Base-by-base conservation (phyloP, 2,888 invertebrate genomes). In the Drosophila histrio region DNA sequence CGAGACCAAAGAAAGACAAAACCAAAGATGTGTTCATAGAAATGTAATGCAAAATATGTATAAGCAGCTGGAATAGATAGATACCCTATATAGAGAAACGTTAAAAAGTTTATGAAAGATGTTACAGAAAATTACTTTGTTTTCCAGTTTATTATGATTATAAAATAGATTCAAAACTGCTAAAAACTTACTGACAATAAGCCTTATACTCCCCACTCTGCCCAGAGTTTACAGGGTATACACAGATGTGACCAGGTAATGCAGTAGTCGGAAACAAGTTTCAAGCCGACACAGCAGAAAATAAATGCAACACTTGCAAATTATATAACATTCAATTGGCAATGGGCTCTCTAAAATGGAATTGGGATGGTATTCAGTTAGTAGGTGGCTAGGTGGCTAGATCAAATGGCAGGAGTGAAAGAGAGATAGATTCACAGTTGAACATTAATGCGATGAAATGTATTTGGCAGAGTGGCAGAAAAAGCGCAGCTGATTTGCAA, bases 401-500 rank as follows among this genome's bases (percentile, higher is more conserved):
- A 11, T 4, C 11, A 13, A 21, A 26, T 8, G 6, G 11, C 6
- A 28, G 11, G 2, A 32, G 22, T 7, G n/a, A 24, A 4, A 41
- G 58, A 24, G 8, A 24, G 11, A 32, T 13, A 1, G 3, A 36
- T 21, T 9, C 21, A 9, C 21, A 11, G 21, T 39, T 24, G n/a
- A 21, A 57, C 74, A 73, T 72, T 58, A 56, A 70, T 76, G 76
- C 76, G 47, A 54, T 54, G 64, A 41, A 73, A 64, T 60, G 53
- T 50, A 65, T 74, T 72, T 68, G 58, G 47, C 15, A 17, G 52
- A 58, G 57, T 68, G 67, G 63, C 57, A n/a, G n/a, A 59, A 75
- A 75, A 75, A 73, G 75, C 54, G 69, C 66, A 50, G 58, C 68
- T 72, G 79, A 80, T 81, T 85, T 70, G 72, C 77, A 76, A 82